These are phyloP conservation scores for Perizoma affinitatum DNA, from an alignment of 2,888 invertebrate genomes.

Conservation along the genomic window DNA sequence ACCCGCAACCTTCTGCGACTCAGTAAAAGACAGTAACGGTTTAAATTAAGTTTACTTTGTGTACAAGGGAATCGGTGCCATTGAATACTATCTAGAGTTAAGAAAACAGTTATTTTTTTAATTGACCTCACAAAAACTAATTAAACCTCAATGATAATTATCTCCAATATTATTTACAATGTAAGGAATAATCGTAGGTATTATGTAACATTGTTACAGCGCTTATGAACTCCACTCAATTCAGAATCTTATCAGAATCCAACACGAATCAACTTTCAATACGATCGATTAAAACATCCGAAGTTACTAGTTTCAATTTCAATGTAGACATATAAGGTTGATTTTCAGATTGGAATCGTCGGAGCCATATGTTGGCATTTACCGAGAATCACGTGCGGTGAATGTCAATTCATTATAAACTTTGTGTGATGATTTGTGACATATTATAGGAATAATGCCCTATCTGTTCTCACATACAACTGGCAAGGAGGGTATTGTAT, in stretches of 20 bases:
- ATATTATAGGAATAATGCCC: slow-evolving; percentile 77
- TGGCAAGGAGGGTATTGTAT: slow-evolving; percentile 75
- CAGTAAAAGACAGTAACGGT: no score
- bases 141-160: slow-evolving; percentile 36
- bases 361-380: slow-evolving; percentile 50
- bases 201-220: slow-evolving; percentile 14
- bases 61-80: no score
- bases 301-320: slow-evolving; percentile 31
- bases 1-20: no score
- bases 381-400: slow-evolving; percentile 71
- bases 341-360: slow-evolving; percentile 40
- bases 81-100: background rate
- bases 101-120: slow-evolving; percentile 20
- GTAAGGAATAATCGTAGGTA: slow-evolving; percentile 8
- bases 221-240: slow-evolving; percentile 15
- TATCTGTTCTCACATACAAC: slow-evolving; percentile 71
- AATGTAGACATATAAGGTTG: slow-evolving; percentile 37
- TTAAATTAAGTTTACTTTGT: no score
- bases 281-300: slow-evolving; percentile 28
- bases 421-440: slow-evolving; percentile 83
- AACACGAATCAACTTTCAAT: slow-evolving; percentile 34
- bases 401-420: slow-evolving; percentile 84
- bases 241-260: slow-evolving; percentile 21
- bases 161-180: slow-evolving; percentile 34
- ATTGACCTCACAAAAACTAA: slow-evolving; percentile 25